Base-by-base conservation (phyloP, 2,113 vertebrate genomes). In the Corythaeola cristata region DNA sequence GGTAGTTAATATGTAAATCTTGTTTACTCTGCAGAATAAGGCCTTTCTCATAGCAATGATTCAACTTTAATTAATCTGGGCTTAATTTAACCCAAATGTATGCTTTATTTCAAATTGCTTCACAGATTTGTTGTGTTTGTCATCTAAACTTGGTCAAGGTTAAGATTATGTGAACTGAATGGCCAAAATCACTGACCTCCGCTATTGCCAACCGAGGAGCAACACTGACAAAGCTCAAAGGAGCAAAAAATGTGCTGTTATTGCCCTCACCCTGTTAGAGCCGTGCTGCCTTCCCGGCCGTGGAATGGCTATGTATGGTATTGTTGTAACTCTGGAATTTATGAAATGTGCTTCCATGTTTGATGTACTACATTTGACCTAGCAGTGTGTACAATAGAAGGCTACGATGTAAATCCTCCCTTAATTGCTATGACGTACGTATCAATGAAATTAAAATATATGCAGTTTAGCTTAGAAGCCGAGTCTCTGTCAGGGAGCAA, bases 321-420 rank as follows among this genome's bases (percentile, higher is more conserved):
- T 64, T 96, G 95, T 63, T 89, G 52, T 81, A 94, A 91, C 59
- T 59, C 27, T 88, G 90, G 96, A 97, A 97, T 97, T 95, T 95
- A 82, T 86, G 88, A 96, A 96, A 94, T 62, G 76, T 72, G 68
- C 23, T 75, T 98, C 97, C 97, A 97, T 85, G 50, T 97, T 98
- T 98, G 98, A 98, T 98, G 98, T 97, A 98, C 98, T 98, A 96
- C 94, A 91, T 97, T 90, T 97, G 96, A 98, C 97, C 93, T 27
- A 67, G 90, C 85, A 89, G 84, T 96, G 95, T 95, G 88, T 97
- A 95, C 82, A 96, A 90, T 88, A 92, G 77, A 92, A 86, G 16
- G 56, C 80, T 93, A 81, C 79, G 68, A 93, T 85, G 93, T 97
- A 97, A 97, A 97, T 96, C 89, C 86, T 97, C 71, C 67, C 52